Percentiles rank a stretch among this genome's conserved stretches.
These are phyloP conservation scores for Terrapene triunguis DNA, from an alignment of 2,113 vertebrate genomes.

Conservation along the genomic window DNA sequence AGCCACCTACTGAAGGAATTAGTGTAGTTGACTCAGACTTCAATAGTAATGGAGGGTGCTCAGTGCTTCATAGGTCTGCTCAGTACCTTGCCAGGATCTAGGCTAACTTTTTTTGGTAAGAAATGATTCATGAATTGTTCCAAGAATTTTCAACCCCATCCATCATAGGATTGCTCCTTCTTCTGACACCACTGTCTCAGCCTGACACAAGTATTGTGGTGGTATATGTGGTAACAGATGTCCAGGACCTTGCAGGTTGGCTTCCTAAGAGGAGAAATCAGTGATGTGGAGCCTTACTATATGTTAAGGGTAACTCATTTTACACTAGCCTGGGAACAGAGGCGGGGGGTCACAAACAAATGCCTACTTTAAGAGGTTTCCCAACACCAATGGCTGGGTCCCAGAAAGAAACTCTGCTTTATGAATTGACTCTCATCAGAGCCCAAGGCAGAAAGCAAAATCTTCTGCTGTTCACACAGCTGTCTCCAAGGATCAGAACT, in stretches of 20 bases:
- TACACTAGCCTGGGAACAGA: not conserved
- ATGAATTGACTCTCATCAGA: not conserved
- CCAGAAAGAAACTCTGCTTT: not conserved
- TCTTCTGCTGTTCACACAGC: not conserved
- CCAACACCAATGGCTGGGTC: not conserved
- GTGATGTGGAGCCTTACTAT: no score
- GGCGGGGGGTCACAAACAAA: not conserved
- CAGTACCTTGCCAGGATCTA: not conserved
- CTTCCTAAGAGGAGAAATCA: no score
- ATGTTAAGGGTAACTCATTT: slow-evolving; percentile 10
- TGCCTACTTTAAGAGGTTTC: not conserved
- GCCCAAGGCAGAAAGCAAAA: not conserved
- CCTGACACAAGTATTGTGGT: no score
- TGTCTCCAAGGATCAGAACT: not conserved
- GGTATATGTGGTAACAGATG: no score
- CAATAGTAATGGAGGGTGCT: not conserved
- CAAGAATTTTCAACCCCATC: no score
- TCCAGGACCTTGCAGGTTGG: no score
- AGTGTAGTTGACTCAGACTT: not conserved
- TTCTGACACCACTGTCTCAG: no score
- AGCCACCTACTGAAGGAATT: not conserved
- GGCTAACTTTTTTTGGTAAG: no score
- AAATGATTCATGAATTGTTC: no score
- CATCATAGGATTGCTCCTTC: no score
- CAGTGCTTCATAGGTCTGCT: not conserved